A percentile compares a stretch with the other conserved stretches of the same genome.
phyloP scores from a whole-genome alignment of 2,797 vertebrate species.

The Poeciliopsis infans region DNA sequence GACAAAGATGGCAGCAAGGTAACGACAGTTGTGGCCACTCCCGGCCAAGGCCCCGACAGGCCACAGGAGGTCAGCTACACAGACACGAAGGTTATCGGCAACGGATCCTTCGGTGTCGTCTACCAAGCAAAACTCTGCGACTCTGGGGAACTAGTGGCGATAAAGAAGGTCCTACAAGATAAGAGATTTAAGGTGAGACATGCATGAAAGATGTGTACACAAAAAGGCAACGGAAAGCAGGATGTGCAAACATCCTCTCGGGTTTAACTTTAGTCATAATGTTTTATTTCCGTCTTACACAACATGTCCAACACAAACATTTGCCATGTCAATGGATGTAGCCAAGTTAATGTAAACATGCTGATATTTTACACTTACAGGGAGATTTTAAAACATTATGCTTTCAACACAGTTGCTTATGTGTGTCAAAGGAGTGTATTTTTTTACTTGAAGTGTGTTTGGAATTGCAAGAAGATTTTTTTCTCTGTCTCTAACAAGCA shows the following conservation, averaged over 20 bases:
- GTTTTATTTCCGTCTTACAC: background rate
- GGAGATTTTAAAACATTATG: conserved; percentile 31
- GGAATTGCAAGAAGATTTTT: background rate
- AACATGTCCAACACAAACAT: conserved; percentile 1
- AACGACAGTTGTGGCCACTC: conserved; percentile 97
- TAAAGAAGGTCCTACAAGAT: conserved; percentile 99
- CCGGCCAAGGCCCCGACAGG: conserved; percentile 96
- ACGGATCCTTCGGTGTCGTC: conserved; percentile 97
- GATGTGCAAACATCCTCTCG: background rate
- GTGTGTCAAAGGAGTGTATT: conserved; percentile 10
- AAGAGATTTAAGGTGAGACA: conserved; percentile 97
- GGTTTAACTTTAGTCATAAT: conserved; percentile 2
- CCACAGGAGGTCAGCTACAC: conserved; percentile 99
- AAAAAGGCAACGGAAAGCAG: background rate
- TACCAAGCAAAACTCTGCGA: conserved; percentile 99
- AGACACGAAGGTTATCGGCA: conserved; percentile 98
- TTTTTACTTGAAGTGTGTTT: conserved; percentile 21
- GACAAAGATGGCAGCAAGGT: conserved; percentile 99
- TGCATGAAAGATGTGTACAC: background rate
- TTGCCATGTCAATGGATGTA: conserved; percentile 17
- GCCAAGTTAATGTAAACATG: conserved; percentile 35
- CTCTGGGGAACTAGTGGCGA: conserved; percentile 97
- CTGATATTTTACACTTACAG: conserved; percentile 51
- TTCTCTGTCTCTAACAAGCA: conserved; percentile 16
- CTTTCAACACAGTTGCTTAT: conserved; percentile 5